These are phyloP conservation scores for Thomomys bottae DNA, from an alignment of 2,113 vertebrate genomes.

Conservation along the genomic window DNA sequence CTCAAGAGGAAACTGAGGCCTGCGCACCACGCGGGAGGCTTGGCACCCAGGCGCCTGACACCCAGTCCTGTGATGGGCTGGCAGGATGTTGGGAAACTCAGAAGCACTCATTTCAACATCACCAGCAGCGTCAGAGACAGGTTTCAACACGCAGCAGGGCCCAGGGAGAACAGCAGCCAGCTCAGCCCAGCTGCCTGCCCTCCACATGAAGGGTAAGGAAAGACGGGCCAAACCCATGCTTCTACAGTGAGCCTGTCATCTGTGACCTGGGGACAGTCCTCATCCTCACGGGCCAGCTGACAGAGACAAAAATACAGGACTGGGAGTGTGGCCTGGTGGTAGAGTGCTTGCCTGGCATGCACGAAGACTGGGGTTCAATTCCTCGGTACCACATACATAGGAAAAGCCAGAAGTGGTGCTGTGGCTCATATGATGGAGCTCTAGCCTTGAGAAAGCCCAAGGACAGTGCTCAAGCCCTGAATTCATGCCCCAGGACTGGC, in stretches of 20 bases:
- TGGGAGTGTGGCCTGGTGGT: no score
- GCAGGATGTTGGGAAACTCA: slow-evolving; percentile 74
- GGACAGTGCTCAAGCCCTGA: no score
- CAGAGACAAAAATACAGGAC: no score
- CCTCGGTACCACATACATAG: no score
- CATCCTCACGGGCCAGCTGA: neutral
- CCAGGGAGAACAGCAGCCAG: neutral
- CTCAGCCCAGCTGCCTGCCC: accelerated
- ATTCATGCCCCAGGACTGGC: no score
- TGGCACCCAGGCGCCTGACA: slow-evolving; percentile 28
- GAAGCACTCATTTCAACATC: slow-evolving; percentile 52
- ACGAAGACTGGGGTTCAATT: no score
- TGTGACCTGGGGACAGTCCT: accelerated
- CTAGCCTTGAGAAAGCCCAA: no score
- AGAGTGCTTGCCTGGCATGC: no score
- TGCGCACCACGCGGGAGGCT: neutral
- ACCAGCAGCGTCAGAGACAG: neutral
- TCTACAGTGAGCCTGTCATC: neutral
- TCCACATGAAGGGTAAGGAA: accelerated
- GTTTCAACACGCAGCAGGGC: slow-evolving; percentile 15
- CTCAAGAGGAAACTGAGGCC: neutral
- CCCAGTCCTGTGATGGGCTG: slow-evolving; percentile 42
- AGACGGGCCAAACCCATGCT: accelerated
- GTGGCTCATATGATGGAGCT: no score
- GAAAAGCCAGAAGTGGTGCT: no score